A percentile compares a stretch with the other conserved stretches of the same genome.
Evolutionary conservation across 2,113 vertebrate genomes (phyloP).

Genomic region (Alethe castanea): DNA sequence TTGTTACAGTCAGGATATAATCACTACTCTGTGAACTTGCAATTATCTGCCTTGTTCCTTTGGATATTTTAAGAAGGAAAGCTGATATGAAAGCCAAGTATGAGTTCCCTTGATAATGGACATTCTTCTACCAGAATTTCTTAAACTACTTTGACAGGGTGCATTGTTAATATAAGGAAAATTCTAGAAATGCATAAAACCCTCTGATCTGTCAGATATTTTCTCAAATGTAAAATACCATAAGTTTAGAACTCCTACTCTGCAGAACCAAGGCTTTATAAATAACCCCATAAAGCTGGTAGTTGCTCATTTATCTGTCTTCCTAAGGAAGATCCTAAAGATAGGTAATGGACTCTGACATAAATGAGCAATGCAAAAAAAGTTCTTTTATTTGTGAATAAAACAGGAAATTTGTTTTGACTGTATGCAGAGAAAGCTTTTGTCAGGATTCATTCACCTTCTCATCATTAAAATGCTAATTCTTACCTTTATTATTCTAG

Average conservation of each 20-base stretch:
- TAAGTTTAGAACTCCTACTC: background rate
- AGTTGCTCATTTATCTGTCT: slow-evolving; percentile 4
- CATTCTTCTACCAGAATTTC: background rate
- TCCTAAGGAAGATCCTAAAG: background rate
- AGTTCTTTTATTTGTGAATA: background rate
- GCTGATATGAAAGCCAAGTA: slow-evolving; percentile 5
- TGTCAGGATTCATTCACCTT: background rate
- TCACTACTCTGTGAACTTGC: slow-evolving; percentile 7
- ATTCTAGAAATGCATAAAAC: background rate
- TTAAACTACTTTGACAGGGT: background rate
- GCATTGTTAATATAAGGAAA: background rate
- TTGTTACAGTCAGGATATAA: background rate
- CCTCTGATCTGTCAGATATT: background rate
- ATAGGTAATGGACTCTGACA: background rate
- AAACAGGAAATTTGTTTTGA: background rate
- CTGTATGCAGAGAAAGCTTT: background rate
- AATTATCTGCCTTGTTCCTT: slow-evolving; percentile 21
- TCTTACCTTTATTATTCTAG: background rate
- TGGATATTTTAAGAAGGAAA: slow-evolving; percentile 31
- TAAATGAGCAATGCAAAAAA: background rate
- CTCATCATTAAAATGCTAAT: background rate
- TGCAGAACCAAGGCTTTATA: background rate
- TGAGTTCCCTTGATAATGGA: slow-evolving; percentile 12
- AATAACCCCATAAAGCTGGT: background rate
- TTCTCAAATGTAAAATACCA: background rate